phyloP scores from a whole-genome alignment of 2,888 invertebrate genomes.

The Dicyrtoma fusca region DNA sequence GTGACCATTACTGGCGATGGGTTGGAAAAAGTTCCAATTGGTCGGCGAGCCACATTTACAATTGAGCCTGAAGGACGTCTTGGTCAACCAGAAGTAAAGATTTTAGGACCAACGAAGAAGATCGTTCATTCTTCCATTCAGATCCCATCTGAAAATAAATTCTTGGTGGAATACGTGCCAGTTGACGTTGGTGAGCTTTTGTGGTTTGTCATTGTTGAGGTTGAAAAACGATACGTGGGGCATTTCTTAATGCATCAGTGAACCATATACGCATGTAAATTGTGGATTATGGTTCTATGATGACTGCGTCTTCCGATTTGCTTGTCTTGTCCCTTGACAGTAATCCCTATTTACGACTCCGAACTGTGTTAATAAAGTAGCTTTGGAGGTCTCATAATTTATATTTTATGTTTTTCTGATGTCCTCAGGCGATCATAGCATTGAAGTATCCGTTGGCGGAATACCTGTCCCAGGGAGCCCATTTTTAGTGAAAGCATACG shows the following conservation, averaged over 20 bases:
- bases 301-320: not conserved
- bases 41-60: constrained; percentile 78
- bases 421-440: constrained; percentile 76
- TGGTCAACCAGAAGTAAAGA: constrained; percentile 74
- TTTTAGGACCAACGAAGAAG: constrained; percentile 74
- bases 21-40: constrained; percentile 86
- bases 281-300: not conserved
- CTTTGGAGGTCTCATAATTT: not conserved
- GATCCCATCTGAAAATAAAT: constrained; percentile 60
- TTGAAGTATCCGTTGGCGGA: constrained; percentile 73
- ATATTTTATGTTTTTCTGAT: constrained; percentile 18
- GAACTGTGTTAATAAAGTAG: not conserved
- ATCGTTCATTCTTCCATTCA: constrained; percentile 66
- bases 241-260: not conserved
- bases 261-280: not conserved
- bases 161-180: constrained; percentile 71
- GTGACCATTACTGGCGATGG: constrained; percentile 79
- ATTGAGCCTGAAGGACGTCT: constrained; percentile 80
- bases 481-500: constrained; percentile 93
- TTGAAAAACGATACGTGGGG: not conserved
- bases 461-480: constrained; percentile 91
- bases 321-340: not conserved
- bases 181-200: constrained; percentile 74
- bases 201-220: not conserved
- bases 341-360: not conserved